Base-by-base conservation (phyloP, 1,140 invertebrate species). In the Drosophila lowei region DNA sequence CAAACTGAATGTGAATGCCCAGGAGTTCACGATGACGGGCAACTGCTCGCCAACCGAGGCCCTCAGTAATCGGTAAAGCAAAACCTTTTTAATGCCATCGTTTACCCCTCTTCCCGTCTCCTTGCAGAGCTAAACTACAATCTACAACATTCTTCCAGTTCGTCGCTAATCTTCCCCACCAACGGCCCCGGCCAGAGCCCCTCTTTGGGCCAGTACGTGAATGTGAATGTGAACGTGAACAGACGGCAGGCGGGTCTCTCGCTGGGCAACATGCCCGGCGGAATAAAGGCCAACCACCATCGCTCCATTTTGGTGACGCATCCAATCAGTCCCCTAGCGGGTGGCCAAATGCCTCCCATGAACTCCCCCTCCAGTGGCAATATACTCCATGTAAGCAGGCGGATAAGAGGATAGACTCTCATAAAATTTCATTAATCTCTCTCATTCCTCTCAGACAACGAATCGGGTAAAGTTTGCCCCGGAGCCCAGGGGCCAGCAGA, bases 1-100 rank as follows among this genome's bases (percentile, higher is more conserved):
- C 84, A 94, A 95, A 92, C 92, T 96, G 76, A 96, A 97, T 91
- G 95, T 96, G 55, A 95, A 96, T 92, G 96, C 96, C 46, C 96
- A 96, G 92, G 96, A 96, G 93, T 96, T 97, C 91, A 96, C 95
- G 71, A 95, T 96, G 95, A 90, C 91, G 92, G 93, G 42, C 74
- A 61, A 67, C 54, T 54, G 76, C 50, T 64, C 83, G 78, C 72
- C 86, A 72, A 68, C 71, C 57, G 90, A 90, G 75, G 50, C 72
- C 77, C 60, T 75, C 48, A 74, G 78, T 67, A 75, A 74, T 83
- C 79, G 89, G 79, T 90, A 91, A 79, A 61, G 72, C 46, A 72
- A 74, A 70, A 34, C 41, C 53, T 54, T 90, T 79, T 83, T 85
- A 88, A 88, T 83, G 52, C 71, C 65, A 78, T 60, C 52, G 60